Conservation (phyloP, 2,797 vertebrate genomes). For the Sebastiscus albofasciatus region DNA sequence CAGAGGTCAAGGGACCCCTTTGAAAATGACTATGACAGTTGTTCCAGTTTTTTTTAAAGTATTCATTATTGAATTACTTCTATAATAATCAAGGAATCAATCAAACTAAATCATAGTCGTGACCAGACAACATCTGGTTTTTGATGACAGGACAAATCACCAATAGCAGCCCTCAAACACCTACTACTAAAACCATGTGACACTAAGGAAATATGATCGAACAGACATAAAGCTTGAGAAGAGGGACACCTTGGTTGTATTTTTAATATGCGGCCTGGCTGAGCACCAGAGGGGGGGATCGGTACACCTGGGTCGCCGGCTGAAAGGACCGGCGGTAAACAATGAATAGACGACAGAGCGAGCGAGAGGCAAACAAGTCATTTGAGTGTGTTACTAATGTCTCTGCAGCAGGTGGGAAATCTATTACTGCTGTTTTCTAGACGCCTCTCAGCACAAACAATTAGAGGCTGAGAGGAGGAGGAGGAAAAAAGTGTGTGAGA, state of each 20-base stretch:
- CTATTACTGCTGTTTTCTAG: conserved; percentile 56
- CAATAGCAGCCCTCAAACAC: neutral
- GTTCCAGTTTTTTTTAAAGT: no score
- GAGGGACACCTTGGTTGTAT: neutral
- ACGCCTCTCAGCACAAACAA: conserved; percentile 59
- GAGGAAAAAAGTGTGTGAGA: neutral
- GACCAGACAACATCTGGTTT: neutral
- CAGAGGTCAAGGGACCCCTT: no score
- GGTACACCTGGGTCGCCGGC: conserved; percentile 31
- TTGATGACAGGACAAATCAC: neutral
- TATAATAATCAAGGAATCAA: neutral
- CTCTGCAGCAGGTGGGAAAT: conserved; percentile 72
- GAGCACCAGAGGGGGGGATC: conserved; percentile 8
- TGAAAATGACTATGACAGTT: no score
- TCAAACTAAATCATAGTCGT: neutral
- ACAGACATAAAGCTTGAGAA: neutral
- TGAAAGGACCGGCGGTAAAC: conserved; percentile 47
- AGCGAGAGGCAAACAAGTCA: conserved; percentile 38
- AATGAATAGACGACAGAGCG: conserved; percentile 15
- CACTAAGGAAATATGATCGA: neutral
- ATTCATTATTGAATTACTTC: neutral
- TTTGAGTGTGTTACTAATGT: conserved; percentile 64
- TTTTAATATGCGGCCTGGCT: conserved; percentile 1
- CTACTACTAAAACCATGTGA: neutral
- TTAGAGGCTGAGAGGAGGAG: conserved; percentile 24